These are phyloP conservation scores for Drosophila stalkeri DNA, from an alignment of 2,888 invertebrate species.

Conservation along the genomic window DNA sequence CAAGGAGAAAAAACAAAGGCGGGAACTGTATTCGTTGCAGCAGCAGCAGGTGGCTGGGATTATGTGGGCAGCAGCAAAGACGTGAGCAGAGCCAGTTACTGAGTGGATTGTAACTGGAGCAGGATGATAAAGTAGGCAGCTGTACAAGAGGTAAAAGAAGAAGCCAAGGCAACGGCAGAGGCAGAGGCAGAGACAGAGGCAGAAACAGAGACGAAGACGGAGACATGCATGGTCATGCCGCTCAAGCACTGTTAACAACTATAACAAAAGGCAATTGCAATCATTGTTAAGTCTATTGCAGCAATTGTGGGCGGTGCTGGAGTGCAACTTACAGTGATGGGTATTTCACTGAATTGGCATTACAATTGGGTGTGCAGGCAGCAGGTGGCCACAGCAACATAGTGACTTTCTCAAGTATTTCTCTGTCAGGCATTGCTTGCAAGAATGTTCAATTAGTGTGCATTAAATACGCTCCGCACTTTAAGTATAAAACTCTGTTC, in stretches of 20 bases:
- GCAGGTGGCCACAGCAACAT: not conserved
- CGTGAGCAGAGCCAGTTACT: not conserved
- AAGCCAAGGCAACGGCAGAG: not conserved
- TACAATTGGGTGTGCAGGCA: slow-evolving; percentile 2
- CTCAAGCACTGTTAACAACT: slow-evolving; percentile 6
- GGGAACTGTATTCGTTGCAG: not conserved
- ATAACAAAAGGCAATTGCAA: slow-evolving; percentile 27
- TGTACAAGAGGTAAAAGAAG: not conserved
- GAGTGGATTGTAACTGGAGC: not conserved
- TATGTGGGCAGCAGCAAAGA: not conserved
- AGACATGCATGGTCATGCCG: slow-evolving; percentile 9
- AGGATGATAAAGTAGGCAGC: not conserved
- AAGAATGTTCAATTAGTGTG: slow-evolving; percentile 16
- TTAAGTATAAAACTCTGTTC: not conserved
- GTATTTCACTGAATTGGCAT: slow-evolving; percentile 7
- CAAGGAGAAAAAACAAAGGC: not conserved
- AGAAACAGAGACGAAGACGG: not conserved
- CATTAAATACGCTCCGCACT: not conserved
- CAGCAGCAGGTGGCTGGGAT: slow-evolving; percentile 9
- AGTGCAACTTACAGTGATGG: slow-evolving; percentile 1
- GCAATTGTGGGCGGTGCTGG: slow-evolving; percentile 5
- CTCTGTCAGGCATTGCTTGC: not conserved
- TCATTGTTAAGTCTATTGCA: slow-evolving; percentile 29
- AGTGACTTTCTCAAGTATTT: slow-evolving; percentile 1
- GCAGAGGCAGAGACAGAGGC: not conserved